Conservation (phyloP, 2,888 invertebrate genomes). For the Epistrophe eligans region DNA sequence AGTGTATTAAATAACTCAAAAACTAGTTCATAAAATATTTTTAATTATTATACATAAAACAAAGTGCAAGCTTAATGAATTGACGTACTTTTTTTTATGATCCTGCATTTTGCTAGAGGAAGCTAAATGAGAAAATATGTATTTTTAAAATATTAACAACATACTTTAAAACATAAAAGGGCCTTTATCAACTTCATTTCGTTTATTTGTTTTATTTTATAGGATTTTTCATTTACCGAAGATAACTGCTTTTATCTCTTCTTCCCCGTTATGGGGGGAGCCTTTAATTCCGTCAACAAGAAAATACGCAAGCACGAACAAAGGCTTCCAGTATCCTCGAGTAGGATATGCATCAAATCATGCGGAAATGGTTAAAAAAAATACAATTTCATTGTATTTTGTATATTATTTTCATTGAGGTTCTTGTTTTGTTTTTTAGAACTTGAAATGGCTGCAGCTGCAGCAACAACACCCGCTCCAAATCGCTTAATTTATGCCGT, state of each 20-base stretch:
- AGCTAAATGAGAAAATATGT: too few relatives aligned
- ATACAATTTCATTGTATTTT: background rate
- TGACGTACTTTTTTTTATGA: too few relatives aligned
- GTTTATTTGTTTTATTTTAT: background rate
- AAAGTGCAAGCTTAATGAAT: too few relatives aligned
- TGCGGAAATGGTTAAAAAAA: constrained; percentile 88
- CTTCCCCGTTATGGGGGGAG: constrained; percentile 93
- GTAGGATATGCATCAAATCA: constrained; percentile 92
- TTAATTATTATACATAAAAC: too few relatives aligned
- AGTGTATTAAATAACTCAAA: too few relatives aligned
- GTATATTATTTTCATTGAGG: background rate
- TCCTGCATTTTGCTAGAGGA: too few relatives aligned
- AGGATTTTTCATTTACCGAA: constrained; percentile 93
- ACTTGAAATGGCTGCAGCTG: constrained; percentile 81
- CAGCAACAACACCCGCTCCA: constrained; percentile 86
- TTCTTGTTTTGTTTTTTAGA: constrained; percentile 77
- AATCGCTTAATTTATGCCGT: constrained; percentile 89
- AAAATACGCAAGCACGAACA: constrained; percentile 92
- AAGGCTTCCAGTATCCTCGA: constrained; percentile 89
- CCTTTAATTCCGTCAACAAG: constrained; percentile 92
- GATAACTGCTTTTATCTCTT: constrained; percentile 93
- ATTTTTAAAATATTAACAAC: too few relatives aligned
- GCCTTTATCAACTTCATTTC: background rate
- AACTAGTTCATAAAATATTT: too few relatives aligned
- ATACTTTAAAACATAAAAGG: background rate